A percentile compares a stretch with the other conserved stretches of the same genome.
Evolutionary conservation across 1,140 invertebrate genomes (phyloP).

Genomic region (Nephotettix cincticeps): DNA sequence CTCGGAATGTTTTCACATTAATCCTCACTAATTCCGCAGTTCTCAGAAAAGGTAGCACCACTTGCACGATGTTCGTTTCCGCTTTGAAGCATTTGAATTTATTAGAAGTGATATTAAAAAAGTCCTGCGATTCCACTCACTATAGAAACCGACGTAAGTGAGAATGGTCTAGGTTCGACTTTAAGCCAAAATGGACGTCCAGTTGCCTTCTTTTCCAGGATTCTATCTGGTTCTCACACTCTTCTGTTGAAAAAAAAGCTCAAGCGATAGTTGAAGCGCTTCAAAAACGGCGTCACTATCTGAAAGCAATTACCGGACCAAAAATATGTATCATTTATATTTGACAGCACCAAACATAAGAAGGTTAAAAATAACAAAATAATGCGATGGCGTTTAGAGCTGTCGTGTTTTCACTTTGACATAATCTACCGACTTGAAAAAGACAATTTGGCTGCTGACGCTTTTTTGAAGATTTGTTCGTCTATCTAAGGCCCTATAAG

Average conservation of each 20-base stretch:
- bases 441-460: neutral
- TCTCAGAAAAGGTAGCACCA: neutral
- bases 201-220: conserved; percentile 7
- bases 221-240: neutral
- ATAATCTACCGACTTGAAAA: neutral
- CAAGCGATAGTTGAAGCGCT: conserved; percentile 2
- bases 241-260: conserved; percentile 3
- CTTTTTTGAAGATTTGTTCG: neutral
- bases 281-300: neutral
- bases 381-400: neutral
- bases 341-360: neutral
- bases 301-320: neutral
- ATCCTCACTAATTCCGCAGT: neutral
- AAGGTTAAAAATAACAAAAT: too few relatives aligned
- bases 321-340: neutral
- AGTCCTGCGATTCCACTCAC: too few relatives aligned
- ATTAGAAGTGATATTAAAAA: too few relatives aligned
- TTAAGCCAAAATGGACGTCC: neutral
- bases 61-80: neutral
- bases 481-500: neutral
- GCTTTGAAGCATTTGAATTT: conserved; percentile 1
- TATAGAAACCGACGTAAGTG: neutral
- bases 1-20: neutral
- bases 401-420: neutral
- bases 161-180: neutral